These are phyloP conservation scores for Todiramphus saurophagus DNA, from an alignment of 2,113 vertebrate species.

Conservation along the genomic window DNA sequence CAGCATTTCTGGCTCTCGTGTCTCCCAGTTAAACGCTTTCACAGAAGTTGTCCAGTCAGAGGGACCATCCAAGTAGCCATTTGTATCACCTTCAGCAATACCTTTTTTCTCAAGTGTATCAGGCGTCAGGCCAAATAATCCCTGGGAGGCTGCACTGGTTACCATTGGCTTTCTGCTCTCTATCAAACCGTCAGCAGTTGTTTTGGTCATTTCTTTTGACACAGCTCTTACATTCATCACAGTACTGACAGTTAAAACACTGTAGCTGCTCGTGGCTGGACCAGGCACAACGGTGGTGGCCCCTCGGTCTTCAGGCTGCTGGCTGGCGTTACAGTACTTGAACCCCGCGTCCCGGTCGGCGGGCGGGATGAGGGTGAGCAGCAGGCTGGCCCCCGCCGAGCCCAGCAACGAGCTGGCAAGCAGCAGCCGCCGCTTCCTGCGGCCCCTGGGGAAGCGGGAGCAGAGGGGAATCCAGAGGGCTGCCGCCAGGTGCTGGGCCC, in stretches of 20 bases:
- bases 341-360: background rate
- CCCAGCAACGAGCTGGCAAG: conserved; percentile 73
- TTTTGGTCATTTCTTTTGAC: background rate
- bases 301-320: background rate
- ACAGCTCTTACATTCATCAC: accelerated
- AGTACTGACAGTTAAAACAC: accelerated
- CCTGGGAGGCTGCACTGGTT: background rate
- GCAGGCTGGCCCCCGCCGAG: conserved; percentile 71
- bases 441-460: conserved; percentile 73
- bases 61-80: background rate
- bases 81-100: background rate
- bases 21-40: background rate
- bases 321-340: conserved; percentile 66
- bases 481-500: conserved; percentile 72
- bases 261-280: background rate
- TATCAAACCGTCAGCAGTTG: background rate
- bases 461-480: conserved; percentile 78
- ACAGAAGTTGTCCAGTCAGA: background rate
- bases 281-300: background rate
- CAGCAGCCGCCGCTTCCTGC: conserved; percentile 75
- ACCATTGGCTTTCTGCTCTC: background rate
- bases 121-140: accelerated
- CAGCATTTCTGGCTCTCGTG: background rate
- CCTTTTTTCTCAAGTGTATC: accelerated
- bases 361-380: conserved; percentile 77